These are phyloP conservation scores for Ferrisia virgata DNA, from an alignment of 2,888 invertebrate genomes.

Conservation along the genomic window DNA sequence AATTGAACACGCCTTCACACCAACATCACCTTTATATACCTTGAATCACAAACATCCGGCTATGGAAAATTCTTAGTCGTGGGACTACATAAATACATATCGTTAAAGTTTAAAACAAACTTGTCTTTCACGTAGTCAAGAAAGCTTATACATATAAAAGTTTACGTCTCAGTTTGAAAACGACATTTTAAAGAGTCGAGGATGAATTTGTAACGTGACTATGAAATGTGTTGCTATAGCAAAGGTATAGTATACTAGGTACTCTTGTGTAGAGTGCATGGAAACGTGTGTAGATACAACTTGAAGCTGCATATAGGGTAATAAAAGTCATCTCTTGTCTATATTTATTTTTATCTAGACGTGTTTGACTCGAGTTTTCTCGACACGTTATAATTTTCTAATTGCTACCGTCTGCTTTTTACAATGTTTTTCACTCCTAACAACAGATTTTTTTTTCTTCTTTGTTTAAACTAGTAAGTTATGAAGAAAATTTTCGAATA, in stretches of 20 bases:
- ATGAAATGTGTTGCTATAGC: neutral
- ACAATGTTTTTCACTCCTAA: neutral
- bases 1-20: neutral
- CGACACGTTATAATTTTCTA: neutral
- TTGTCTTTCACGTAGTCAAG: neutral
- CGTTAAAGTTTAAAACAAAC: neutral
- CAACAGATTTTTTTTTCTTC: too few relatives aligned
- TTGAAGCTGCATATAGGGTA: neutral
- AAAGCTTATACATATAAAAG: neutral
- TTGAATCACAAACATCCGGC: neutral
- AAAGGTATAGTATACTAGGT: too few relatives aligned
- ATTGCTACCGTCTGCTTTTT: neutral
- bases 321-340: neutral
- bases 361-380: neutral
- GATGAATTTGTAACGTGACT: slow-evolving; percentile 6
- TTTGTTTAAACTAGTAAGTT: too few relatives aligned
- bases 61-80: neutral
- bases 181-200: neutral
- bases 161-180: neutral
- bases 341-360: neutral
- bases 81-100: slow-evolving; percentile 1
- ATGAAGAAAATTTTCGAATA: too few relatives aligned
- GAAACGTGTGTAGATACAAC: neutral
- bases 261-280: neutral
- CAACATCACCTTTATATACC: neutral